Base-by-base conservation (phyloP, 2,888 invertebrate species). In the Hypolimnas misippus region DNA sequence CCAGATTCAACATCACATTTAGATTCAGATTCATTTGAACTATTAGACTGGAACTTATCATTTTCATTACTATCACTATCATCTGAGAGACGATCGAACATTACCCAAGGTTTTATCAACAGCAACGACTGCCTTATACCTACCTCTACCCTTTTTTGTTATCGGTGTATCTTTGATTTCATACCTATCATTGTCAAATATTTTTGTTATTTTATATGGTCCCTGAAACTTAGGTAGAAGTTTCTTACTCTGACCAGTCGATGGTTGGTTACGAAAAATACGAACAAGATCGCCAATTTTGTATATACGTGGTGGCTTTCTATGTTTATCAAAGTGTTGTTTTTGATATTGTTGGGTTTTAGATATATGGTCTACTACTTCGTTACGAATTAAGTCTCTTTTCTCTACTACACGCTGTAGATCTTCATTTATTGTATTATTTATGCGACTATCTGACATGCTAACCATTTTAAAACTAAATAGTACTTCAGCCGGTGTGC, bases 341-440 rank as follows among this genome's bases (percentile, higher is more conserved):
- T 38, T 38, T 38, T 38, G 35, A 38, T 12, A 38, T 38, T 38
- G 4, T n/a, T 38, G 35, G n/a, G 12, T 38, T 38, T 38, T 38
- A 38, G 35, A 38, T 38, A 38, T 38, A n/a, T 38, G 35, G 12
- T 38, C n/a, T 38, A 38, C n/a, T 38, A 38, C 35, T 12, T 38
- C 35, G 12, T 38, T 38, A n/a, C 35, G 35, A n/a, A 38, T 38
- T n/a, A 4, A n/a, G 0, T 38, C n/a, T n/a, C 35, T 38, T 4
- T n/a, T 38, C 12, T 38, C 35, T 35, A 1, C 12, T 1, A 35
- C 35, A 3, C 12, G 35, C 12, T 35, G 8, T 35, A 35, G 35
- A 12, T 35, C 35, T 10, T 35, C 35, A 35, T 35, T 35, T 10
- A 35, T 35, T 35, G 35, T 35, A 35, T 12, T 12, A 35, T 3